Conservation (phyloP, 1,140 invertebrate species). For the Homarus americanus region DNA sequence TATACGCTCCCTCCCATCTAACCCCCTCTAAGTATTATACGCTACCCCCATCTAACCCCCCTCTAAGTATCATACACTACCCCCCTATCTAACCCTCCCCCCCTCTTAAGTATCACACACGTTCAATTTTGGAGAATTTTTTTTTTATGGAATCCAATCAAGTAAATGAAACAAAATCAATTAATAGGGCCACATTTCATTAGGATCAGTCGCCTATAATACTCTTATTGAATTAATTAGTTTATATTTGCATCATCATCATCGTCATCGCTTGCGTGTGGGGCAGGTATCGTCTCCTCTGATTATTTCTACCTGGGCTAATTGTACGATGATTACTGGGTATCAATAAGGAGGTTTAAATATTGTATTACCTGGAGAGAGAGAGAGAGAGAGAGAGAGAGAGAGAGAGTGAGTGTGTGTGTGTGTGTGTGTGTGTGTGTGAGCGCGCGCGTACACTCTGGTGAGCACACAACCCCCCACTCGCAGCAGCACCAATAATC, state of each 20-base stretch:
- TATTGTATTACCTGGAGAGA: neutral
- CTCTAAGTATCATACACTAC: too few species aligned
- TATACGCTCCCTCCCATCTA: too few species aligned
- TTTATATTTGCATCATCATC: constrained; percentile 29
- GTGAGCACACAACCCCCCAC: neutral
- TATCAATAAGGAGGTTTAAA: neutral
- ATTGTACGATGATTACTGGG: neutral
- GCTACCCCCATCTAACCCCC: too few species aligned
- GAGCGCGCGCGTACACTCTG: too few species aligned
- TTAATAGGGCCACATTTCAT: constrained; percentile 37
- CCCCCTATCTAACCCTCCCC: too few species aligned
- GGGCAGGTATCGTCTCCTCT: neutral
- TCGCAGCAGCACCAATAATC: neutral
- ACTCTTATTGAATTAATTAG: constrained; percentile 52
- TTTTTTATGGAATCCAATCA: constrained; percentile 27
- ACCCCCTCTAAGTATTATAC: too few species aligned
- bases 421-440: neutral
- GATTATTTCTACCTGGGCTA: neutral
- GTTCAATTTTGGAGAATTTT: neutral
- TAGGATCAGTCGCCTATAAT: constrained; percentile 40
- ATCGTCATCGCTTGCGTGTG: neutral
- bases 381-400: constrained; percentile 40
- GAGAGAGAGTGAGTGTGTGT: constrained; percentile 13
- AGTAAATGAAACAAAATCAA: constrained; percentile 56
- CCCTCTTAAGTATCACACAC: neutral